These are phyloP conservation scores for Myotis myotis DNA, from an alignment of 2,797 vertebrate genomes.

Conservation along the genomic window DNA sequence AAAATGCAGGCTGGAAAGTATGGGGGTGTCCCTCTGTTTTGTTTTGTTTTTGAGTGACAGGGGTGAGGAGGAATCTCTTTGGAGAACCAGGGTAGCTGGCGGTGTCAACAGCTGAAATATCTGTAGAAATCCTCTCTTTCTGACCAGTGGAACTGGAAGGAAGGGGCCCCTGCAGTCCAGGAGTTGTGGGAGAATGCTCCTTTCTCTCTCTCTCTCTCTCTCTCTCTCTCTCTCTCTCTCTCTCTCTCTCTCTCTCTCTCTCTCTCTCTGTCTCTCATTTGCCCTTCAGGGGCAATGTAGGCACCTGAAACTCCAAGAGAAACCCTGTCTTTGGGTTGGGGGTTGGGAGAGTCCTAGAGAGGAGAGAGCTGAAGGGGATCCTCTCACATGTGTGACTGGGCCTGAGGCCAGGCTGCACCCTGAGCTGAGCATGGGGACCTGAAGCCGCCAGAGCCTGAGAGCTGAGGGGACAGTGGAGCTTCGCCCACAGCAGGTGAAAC, in stretches of 20 bases:
- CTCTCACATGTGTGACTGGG: neutral
- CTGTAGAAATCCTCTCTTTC: neutral
- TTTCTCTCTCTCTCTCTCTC: neutral
- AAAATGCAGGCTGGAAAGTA: neutral
- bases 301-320: neutral
- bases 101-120: neutral
- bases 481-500: neutral
- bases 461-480: neutral
- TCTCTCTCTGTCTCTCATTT: neutral
- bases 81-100: neutral
- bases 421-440: rapidly evolving
- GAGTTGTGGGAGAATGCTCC: neutral
- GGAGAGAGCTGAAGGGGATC: neutral
- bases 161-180: neutral
- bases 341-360: neutral
- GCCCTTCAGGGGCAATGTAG: neutral
- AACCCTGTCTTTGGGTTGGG: neutral
- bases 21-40: neutral
- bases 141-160: neutral
- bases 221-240: neutral
- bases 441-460: neutral
- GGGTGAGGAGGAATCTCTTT: neutral
- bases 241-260: neutral
- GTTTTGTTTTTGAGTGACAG: neutral
- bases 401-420: neutral